Evolutionary conservation across 1,140 invertebrate genomes (phyloP).

Genomic region (Gonioctena quinquepunctata): DNA sequence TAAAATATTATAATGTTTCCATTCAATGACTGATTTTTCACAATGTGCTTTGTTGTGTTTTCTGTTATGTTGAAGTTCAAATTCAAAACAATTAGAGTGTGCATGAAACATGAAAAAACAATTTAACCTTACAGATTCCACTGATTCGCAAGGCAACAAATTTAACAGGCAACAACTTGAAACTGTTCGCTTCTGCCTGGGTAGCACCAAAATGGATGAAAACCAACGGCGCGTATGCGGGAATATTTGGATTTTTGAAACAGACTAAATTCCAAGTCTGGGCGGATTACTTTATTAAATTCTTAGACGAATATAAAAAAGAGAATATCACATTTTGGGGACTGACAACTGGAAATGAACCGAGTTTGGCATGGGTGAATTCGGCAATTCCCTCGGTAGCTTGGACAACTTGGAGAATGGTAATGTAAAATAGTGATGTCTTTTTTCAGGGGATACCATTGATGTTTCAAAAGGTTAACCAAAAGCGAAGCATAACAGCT

Average conservation of each 20-base stretch:
- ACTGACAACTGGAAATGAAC: conserved; percentile 54
- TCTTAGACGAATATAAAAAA: conserved; percentile 50
- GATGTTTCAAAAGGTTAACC: no score
- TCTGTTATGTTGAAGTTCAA: no score
- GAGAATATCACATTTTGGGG: conserved; percentile 52
- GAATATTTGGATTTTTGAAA: conserved; percentile 63
- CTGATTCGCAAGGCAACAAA: neutral
- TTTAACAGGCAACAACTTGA: conserved; percentile 47
- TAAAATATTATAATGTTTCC: no score
- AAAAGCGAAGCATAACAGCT: no score
- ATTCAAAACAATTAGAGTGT: no score
- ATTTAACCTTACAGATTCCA: neutral
- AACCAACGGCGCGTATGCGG: conserved; percentile 68
- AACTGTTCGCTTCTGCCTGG: conserved; percentile 71
- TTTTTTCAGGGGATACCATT: neutral
- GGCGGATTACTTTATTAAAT: conserved; percentile 57
- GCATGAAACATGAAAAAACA: no score
- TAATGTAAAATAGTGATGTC: conserved; percentile 17
- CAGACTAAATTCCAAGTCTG: conserved; percentile 63
- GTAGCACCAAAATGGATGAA: conserved; percentile 94
- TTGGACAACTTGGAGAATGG: conserved; percentile 29
- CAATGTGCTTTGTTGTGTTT: no score
- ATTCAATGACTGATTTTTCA: no score
- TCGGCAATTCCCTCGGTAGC: conserved; percentile 60
- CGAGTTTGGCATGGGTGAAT: conserved; percentile 18